A percentile compares a stretch with the other conserved stretches of the same genome.
These are phyloP conservation scores for Zaprionus gabonicus DNA, from an alignment of 1,140 invertebrate species.

Conservation along the genomic window DNA sequence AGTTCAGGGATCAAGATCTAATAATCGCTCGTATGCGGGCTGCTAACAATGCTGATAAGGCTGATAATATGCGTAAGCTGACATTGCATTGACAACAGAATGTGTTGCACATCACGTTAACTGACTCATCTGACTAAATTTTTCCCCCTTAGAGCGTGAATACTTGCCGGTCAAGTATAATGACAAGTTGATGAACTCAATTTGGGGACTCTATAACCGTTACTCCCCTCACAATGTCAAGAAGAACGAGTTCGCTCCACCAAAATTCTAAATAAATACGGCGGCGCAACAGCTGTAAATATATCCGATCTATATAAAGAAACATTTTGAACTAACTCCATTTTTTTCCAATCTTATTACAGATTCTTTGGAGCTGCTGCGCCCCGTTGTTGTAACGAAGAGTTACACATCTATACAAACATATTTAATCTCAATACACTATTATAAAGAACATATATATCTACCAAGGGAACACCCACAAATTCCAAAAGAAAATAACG, in stretches of 20 bases:
- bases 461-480: neutral
- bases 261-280: constrained; percentile 79
- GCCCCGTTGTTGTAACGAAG: constrained; percentile 20
- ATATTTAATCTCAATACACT: constrained; percentile 25
- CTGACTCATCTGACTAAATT: constrained; percentile 29
- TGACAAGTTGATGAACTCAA: constrained; percentile 94
- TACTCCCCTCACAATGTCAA: constrained; percentile 94
- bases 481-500: constrained; percentile 23
- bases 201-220: constrained; percentile 94
- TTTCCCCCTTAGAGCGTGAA: constrained; percentile 83
- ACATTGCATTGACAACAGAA: constrained; percentile 4
- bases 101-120: neutral
- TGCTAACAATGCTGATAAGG: constrained; percentile 66
- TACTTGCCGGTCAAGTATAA: constrained; percentile 90
- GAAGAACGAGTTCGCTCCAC: constrained; percentile 89
- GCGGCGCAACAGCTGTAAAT: constrained; percentile 86
- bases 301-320: constrained; percentile 22
- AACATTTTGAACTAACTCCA: neutral
- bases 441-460: constrained; percentile 12
- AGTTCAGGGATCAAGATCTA: constrained; percentile 83
- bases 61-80: constrained; percentile 65
- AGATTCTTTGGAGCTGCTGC: constrained; percentile 29
- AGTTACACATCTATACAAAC: constrained; percentile 7
- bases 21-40: constrained; percentile 76
- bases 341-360: constrained; percentile 6